These are phyloP conservation scores for Rhombomys opimus DNA, from an alignment of 2,113 vertebrate species.

Conservation along the genomic window DNA sequence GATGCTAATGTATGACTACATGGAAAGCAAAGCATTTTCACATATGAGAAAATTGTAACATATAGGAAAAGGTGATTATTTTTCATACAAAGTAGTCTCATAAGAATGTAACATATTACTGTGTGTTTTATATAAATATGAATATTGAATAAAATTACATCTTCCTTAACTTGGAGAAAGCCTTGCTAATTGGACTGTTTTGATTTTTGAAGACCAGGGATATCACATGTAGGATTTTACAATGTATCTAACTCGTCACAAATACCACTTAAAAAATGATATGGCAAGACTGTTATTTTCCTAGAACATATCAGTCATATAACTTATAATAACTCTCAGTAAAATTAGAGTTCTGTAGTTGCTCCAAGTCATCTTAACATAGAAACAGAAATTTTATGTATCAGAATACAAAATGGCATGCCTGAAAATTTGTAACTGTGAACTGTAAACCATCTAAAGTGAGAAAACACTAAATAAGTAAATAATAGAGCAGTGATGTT, in stretches of 20 bases:
- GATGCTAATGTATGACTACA: slow-evolving; percentile 43
- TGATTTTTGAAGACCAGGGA: background rate
- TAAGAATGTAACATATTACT: background rate
- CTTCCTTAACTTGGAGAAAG: background rate
- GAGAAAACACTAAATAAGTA: background rate
- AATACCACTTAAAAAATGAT: background rate
- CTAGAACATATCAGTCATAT: background rate
- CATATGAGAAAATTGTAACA: background rate
- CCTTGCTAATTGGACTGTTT: background rate
- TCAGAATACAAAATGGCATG: background rate
- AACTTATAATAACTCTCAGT: background rate
- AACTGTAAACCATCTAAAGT: background rate
- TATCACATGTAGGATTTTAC: background rate
- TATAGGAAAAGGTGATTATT: background rate
- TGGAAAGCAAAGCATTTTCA: slow-evolving; percentile 52
- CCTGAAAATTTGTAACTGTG: background rate
- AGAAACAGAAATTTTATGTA: background rate
- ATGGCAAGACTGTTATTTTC: background rate
- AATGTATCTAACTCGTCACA: background rate
- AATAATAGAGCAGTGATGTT: background rate
- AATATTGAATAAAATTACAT: background rate
- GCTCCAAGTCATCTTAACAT: background rate
- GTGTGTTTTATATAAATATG: background rate
- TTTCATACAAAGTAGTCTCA: background rate
- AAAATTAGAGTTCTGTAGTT: background rate